Evolutionary conservation across 2,797 vertebrate species (phyloP).

Genomic region (Octomys mimax): DNA sequence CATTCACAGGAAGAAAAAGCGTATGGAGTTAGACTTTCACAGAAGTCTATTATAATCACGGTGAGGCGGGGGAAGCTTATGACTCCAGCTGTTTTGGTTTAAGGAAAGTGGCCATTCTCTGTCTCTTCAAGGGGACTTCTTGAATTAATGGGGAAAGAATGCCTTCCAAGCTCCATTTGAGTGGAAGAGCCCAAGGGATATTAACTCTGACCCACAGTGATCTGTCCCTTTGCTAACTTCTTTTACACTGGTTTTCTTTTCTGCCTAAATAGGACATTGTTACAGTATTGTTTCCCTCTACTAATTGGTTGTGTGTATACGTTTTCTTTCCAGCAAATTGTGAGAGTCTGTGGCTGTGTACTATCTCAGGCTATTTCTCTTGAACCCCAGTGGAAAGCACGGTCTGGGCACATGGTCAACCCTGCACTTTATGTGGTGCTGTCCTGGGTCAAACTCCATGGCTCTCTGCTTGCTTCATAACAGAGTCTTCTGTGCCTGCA

Average conservation of each 20-base stretch:
- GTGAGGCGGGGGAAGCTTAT: neutral
- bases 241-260: constrained; percentile 74
- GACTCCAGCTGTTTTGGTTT: constrained; percentile 70
- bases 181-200: constrained; percentile 61
- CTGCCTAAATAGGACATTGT: constrained; percentile 66
- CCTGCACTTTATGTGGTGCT: neutral
- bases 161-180: constrained; percentile 64
- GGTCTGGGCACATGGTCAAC: neutral
- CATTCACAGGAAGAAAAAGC: constrained; percentile 54
- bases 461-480: neutral
- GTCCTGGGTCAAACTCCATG: neutral
- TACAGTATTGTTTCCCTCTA: constrained; percentile 49
- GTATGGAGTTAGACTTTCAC: neutral
- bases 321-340: constrained; percentile 59
- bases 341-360: neutral
- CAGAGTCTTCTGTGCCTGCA: neutral
- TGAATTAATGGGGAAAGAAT: constrained; percentile 54
- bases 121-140: constrained; percentile 38
- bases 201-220: constrained; percentile 70
- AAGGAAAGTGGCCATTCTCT: constrained; percentile 47
- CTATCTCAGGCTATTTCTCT: neutral
- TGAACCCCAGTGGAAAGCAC: constrained; percentile 2
- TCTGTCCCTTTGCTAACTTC: constrained; percentile 64
- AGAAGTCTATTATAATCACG: neutral
- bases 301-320: constrained; percentile 68